A percentile compares a stretch with the other conserved stretches of the same genome.
These are phyloP conservation scores for Electrophaes corylata DNA, from an alignment of 2,888 invertebrate species.

Conservation along the genomic window DNA sequence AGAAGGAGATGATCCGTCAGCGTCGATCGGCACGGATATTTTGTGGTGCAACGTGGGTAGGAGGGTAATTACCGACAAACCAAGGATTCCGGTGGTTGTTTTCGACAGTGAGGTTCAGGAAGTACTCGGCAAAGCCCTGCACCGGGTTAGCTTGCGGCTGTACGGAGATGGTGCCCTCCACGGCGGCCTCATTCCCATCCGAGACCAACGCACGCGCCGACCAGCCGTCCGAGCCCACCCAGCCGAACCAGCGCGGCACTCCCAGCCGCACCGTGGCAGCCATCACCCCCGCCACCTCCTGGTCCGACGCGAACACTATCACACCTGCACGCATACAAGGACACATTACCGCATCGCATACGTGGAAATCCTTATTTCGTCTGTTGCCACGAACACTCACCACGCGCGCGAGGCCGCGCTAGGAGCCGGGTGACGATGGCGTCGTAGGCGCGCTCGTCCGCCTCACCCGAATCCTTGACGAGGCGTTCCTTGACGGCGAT, in stretches of 20 bases:
- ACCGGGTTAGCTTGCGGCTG: conserved; percentile 97
- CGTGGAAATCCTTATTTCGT: neutral
- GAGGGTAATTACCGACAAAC: conserved; percentile 90
- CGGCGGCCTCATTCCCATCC: conserved; percentile 93
- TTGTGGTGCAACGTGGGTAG: neutral
- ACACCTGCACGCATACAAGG: conserved; percentile 87
- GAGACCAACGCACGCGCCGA: conserved; percentile 93
- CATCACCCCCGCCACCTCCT: conserved; percentile 98
- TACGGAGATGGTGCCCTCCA: conserved; percentile 91
- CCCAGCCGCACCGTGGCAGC: conserved; percentile 92
- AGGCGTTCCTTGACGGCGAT: conserved; percentile 97
- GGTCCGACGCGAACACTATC: conserved; percentile 97
- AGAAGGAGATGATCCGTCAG: neutral
- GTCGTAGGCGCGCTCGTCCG: conserved; percentile 93
- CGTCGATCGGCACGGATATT: neutral
- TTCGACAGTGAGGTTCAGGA: conserved; percentile 92
- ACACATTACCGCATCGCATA: neutral
- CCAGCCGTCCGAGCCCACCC: conserved; percentile 99
- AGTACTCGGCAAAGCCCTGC: conserved; percentile 93
- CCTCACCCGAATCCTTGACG: conserved; percentile 97
- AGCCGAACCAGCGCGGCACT: conserved; percentile 94
- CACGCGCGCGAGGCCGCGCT: conserved; percentile 93
- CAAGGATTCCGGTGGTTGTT: conserved; percentile 96
- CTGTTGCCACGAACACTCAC: conserved; percentile 69
- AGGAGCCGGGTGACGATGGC: conserved; percentile 92